Base-by-base conservation (phyloP, 2,113 vertebrate species). In the Gymnarchus niloticus region DNA sequence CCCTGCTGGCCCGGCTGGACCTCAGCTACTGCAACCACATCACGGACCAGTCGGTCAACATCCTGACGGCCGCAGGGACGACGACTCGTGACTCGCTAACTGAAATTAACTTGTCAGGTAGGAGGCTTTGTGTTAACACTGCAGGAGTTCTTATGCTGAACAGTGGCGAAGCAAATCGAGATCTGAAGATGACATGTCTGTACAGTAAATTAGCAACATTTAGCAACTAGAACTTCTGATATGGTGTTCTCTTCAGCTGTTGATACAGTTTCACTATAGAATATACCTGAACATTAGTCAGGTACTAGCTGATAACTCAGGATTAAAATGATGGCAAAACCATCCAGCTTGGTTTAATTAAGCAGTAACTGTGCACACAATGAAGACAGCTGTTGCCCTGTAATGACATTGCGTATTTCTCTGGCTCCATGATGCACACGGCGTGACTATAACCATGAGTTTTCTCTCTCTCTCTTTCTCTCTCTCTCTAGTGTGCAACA, bases 21-120 rank as follows among this genome's bases (percentile, higher is more conserved):
- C 96, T 99, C 84, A 98, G 97, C 93, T 98, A 98, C 95, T 99
- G 97, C 93, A 99, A 98, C 89, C 97, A 98, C 0, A 95, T 99
- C 88, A 98, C 96, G 0, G 97, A 99, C 92, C 97, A 99, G 94
- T 98, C 97, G 1, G 96, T 98, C 86, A 99, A 99, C 94, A 94
- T 97, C 91, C 95, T 99, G 90, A 99, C 98, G 0, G 96, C 98
- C 0, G 96, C 96, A 0, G 97, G 98, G 65, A 99, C 97, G 84
- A 96, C 96, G 91, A 99, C 97, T 54, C 94, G 98, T 65, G 98
- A 99, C 88, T 98, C 98, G 0, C 92, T 99, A 87, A 98, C 96
- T 0, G 96, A 99, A 92, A 95, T 98, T 92, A 97, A 95, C 91
- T 93, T 99, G 90, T 97, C 97, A 94, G 97, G 98, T 98, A 88